phyloP scores from a whole-genome alignment of 2,888 invertebrate species.

The Agriopis marginaria region DNA sequence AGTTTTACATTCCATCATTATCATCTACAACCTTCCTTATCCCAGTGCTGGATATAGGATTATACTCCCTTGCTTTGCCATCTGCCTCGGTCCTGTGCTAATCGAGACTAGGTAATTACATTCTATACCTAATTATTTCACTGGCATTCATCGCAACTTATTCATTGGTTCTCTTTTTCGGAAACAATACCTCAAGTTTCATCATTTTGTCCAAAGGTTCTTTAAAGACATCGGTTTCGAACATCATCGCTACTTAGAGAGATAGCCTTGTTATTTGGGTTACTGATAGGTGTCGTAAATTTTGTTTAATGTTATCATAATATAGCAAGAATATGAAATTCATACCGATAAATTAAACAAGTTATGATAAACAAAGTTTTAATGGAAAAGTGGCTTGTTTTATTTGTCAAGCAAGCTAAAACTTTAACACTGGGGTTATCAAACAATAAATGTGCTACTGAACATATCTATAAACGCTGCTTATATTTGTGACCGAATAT shows the following conservation, averaged over 20 bases:
- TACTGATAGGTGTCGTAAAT: slow-evolving; percentile 18
- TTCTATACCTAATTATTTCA: too few species aligned
- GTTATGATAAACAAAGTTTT: slow-evolving; percentile 4
- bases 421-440: slow-evolving; percentile 17
- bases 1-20: neutral
- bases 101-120: too few species aligned
- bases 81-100: too few species aligned
- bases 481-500: neutral
- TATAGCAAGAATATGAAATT: slow-evolving; percentile 10
- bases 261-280: slow-evolving; percentile 11
- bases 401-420: slow-evolving; percentile 2
- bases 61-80: too few species aligned
- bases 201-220: neutral
- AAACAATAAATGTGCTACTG: slow-evolving; percentile 6
- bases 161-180: neutral
- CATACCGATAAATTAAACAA: slow-evolving; percentile 10
- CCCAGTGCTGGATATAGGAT: too few species aligned
- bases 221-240: neutral
- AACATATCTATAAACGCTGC: neutral
- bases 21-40: too few species aligned
- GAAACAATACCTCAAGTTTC: neutral
- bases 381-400: slow-evolving; percentile 14
- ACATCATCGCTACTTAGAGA: neutral
- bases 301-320: slow-evolving; percentile 13
- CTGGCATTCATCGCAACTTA: neutral